Evolutionary conservation across 2,888 invertebrate species (phyloP).

Genomic region (Orchestes rusci): DNA sequence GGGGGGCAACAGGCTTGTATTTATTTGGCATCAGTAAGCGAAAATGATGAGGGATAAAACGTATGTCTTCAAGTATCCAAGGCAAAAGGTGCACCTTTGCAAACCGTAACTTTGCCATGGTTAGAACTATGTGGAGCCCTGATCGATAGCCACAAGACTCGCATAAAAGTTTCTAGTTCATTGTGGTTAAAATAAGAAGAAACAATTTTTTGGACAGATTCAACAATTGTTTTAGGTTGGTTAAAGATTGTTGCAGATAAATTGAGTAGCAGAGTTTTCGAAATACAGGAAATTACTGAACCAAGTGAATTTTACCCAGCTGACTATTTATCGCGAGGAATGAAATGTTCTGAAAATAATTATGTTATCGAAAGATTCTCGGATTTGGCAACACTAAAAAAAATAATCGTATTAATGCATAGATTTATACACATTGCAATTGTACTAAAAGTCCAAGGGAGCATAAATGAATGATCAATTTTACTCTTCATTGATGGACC

Average conservation of each 20-base stretch:
- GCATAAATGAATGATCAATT: not conserved
- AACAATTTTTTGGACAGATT: not conserved
- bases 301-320: not conserved
- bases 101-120: no score
- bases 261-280: not conserved
- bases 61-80: not conserved
- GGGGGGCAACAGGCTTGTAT: not conserved
- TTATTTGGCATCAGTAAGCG: not conserved
- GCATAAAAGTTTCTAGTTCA: slow-evolving; percentile 3
- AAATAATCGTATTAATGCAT: not conserved
- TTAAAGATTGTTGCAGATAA: not conserved
- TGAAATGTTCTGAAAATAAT: not conserved
- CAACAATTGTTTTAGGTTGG: not conserved
- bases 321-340: no score
- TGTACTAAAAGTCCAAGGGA: no score
- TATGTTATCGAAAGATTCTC: slow-evolving; percentile 1
- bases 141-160: no score
- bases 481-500: no score
- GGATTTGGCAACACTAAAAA: no score
- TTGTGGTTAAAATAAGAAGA: not conserved
- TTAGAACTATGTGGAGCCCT: no score
- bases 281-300: not conserved
- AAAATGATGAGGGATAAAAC: not conserved
- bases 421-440: not conserved
- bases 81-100: no score